Conservation (phyloP, 1,140 invertebrate genomes). For the Phymastichus coffea region DNA sequence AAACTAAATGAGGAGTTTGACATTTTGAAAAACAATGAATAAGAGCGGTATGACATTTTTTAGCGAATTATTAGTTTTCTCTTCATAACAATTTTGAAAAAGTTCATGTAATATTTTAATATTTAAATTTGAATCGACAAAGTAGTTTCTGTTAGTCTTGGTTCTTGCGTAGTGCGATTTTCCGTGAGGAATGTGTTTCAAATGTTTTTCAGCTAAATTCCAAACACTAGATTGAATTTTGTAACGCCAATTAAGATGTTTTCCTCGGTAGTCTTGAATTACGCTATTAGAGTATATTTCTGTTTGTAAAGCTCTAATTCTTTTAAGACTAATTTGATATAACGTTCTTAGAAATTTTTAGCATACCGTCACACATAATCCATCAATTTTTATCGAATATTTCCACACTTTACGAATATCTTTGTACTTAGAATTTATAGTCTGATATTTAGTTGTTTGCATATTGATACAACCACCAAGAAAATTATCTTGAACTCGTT, state of each 20-base stretch:
- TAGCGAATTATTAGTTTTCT: background rate
- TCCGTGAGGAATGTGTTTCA: constrained; percentile 10
- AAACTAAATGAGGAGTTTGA: background rate
- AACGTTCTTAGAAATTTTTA: background rate
- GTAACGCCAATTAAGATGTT: constrained; percentile 4
- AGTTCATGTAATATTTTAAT: background rate
- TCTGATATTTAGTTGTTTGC: background rate
- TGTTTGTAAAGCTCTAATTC: background rate
- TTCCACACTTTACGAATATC: background rate
- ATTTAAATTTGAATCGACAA: constrained; percentile 3
- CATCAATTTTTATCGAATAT: background rate
- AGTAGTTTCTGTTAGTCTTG: constrained; percentile 21
- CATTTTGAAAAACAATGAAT: background rate
- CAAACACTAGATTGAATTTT: background rate
- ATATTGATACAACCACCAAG: background rate
- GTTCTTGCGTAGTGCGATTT: constrained; percentile 25
- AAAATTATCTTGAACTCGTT: constrained; percentile 3
- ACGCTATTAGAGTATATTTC: background rate
- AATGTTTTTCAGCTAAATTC: constrained; percentile 17
- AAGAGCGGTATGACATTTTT: background rate
- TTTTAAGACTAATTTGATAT: background rate
- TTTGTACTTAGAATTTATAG: background rate
- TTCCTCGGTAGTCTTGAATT: background rate
- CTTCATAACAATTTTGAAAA: constrained; percentile 4
- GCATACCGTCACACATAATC: no score